Conservation (phyloP, 2,888 invertebrate species). For the Steromphala cineraria region DNA sequence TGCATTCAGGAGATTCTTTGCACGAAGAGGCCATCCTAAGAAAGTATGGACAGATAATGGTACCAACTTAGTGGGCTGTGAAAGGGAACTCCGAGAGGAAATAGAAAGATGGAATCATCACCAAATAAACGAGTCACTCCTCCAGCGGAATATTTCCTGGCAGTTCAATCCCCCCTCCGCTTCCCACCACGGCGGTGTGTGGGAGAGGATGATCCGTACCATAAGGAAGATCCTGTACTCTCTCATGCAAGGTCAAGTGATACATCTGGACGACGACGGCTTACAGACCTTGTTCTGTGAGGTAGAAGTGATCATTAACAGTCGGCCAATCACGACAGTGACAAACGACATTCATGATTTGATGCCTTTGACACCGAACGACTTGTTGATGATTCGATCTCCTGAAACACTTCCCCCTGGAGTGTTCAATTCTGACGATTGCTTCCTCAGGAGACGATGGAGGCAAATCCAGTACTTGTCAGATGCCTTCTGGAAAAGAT, state of each 20-base stretch:
- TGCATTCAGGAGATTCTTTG: too few relatives aligned
- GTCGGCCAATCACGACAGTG: too few relatives aligned
- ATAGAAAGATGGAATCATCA: background rate
- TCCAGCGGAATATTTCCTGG: background rate
- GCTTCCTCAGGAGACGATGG: slow-evolving; percentile 34
- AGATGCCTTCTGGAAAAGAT: slow-evolving; percentile 35
- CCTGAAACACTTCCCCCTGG: too few relatives aligned
- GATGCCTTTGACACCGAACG: background rate
- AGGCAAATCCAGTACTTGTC: slow-evolving; percentile 40
- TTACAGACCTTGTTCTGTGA: too few relatives aligned
- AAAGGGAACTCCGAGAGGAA: background rate
- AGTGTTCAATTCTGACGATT: too few relatives aligned
- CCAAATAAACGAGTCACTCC: background rate
- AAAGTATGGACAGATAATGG: background rate
- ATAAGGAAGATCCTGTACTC: background rate
- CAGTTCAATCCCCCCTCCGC: slow-evolving; percentile 9
- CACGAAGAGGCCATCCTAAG: background rate
- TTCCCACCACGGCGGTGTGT: slow-evolving; percentile 8
- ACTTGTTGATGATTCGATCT: background rate
- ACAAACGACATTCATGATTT: too few relatives aligned
- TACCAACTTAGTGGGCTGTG: background rate
- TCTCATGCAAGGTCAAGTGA: too few relatives aligned
- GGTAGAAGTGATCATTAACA: too few relatives aligned
- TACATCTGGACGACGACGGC: too few relatives aligned
- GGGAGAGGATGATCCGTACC: background rate